Base-by-base conservation (phyloP, 1,140 invertebrate genomes). In the Apocrypta bakeri region DNA sequence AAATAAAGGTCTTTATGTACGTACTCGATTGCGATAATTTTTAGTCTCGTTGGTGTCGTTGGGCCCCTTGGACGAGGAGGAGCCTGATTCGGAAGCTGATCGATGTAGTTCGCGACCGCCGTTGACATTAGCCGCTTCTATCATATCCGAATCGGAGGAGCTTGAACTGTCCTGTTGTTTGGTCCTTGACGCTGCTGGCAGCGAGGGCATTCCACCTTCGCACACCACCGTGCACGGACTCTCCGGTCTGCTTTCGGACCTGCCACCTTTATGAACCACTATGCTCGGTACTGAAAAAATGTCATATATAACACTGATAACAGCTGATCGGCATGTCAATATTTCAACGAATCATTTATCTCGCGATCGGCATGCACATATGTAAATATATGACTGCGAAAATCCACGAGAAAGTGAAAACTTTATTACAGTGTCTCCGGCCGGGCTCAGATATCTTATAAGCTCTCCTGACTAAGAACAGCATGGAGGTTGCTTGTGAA, bases 271-370 rank as follows among this genome's bases (percentile, higher is more conserved):
- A 89, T 90, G 90, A 84, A 92, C 91, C 85, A 92, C 90, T 90
- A 92, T 91, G 84, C 89, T 92, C 81, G 90, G 89, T 88, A 91
- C 91, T 92, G 86, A 6, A 91, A 90, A 84, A 89, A 81, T n/a
- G n/a, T n/a, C 33, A 37, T 9, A 37, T 9, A 9, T 37, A 37
- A n/a, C n/a, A n/a, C n/a, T n/a, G n/a, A n/a, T n/a, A n/a, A n/a
- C n/a, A n/a, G n/a, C n/a, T n/a, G n/a, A n/a, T n/a, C n/a, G n/a
- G n/a, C n/a, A n/a, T n/a, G n/a, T n/a, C n/a, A n/a, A n/a, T n/a
- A n/a, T n/a, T n/a, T n/a, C n/a, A n/a, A n/a, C n/a, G n/a, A n/a
- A n/a, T n/a, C n/a, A n/a, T n/a, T n/a, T n/a, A n/a, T n/a, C n/a
- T n/a, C n/a, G n/a, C n/a, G n/a, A n/a, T n/a, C n/a, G n/a, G n/a